phyloP scores from a whole-genome alignment of 2,888 invertebrate genomes.

The Coelogynopora nodosa region DNA sequence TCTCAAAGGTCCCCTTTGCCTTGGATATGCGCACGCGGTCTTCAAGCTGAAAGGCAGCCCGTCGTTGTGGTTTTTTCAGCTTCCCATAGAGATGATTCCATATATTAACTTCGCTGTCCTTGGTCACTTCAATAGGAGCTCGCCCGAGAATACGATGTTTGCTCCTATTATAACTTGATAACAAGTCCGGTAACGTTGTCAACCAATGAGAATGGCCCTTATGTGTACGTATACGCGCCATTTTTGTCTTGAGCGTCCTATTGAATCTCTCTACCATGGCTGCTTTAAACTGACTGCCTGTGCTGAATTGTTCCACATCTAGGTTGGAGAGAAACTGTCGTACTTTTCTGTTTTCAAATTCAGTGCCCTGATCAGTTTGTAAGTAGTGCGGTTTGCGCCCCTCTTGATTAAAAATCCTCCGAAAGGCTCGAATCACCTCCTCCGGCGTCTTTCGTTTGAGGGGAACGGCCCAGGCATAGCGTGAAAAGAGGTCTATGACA shows the following conservation, averaged over 20 bases:
- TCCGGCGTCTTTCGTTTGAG: conserved; percentile 50
- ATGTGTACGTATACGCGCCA: conserved; percentile 48
- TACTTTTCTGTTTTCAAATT: conserved; percentile 49
- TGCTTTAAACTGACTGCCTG: conserved; percentile 53
- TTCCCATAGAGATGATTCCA: conserved; percentile 1
- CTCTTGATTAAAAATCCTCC: conserved; percentile 45
- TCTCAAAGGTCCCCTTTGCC: conserved; percentile 46
- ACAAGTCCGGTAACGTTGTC: conserved; percentile 45
- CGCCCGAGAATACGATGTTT: conserved; percentile 47
- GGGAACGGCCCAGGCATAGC: conserved; percentile 50
- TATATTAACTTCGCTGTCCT: conserved; percentile 38
- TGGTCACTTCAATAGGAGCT: conserved; percentile 46
- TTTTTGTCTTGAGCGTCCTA: conserved; percentile 49
- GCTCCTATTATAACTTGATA: conserved; percentile 47
- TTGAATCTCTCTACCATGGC: conserved; percentile 53
- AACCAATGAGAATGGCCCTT: conserved; percentile 40
- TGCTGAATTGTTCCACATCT: conserved; percentile 47
- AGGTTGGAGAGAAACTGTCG: conserved; percentile 45
- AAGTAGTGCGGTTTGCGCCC: conserved; percentile 47
- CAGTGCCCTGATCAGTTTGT: conserved; percentile 50
- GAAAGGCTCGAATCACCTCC: conserved; percentile 47
- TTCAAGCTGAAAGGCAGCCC: background rate
- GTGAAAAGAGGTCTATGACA: conserved; percentile 51
- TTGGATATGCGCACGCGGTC: conserved; percentile 47
- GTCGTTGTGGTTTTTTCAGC: conserved; percentile 18